phyloP scores from a whole-genome alignment of 2,888 invertebrate species.

The Ochlodes sylvanus region DNA sequence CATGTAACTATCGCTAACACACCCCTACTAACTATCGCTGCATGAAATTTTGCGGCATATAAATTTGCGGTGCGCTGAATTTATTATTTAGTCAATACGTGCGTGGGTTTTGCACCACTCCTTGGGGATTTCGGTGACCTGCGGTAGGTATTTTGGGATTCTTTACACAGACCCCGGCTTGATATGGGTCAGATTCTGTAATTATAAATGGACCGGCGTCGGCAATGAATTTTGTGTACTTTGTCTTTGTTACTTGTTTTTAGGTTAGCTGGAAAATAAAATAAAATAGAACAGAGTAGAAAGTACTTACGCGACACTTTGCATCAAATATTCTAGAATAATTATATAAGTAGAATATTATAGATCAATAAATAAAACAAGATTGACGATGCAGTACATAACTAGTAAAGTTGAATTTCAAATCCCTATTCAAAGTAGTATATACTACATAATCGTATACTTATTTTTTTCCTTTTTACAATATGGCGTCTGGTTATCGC shows the following conservation, averaged over 20 bases:
- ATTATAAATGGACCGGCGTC: conserved; percentile 57
- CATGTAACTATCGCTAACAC: too few species aligned
- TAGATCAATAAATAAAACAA: too few species aligned
- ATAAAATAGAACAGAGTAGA: conserved; percentile 12
- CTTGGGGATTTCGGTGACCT: conserved; percentile 48
- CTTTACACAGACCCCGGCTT: conserved; percentile 53
- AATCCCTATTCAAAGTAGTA: too few species aligned
- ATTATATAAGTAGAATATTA: too few species aligned
- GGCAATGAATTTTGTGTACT: conserved; percentile 31
- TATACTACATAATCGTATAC: too few species aligned
- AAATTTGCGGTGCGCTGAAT: conserved; percentile 46
- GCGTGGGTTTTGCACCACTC: conserved; percentile 49
- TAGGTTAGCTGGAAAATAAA: conserved; percentile 24
- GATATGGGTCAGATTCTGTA: conserved; percentile 51
- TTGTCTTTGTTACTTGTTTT: conserved; percentile 23
- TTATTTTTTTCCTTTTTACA: too few species aligned
- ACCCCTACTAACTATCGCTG: conserved; percentile 21
- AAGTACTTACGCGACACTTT: too few species aligned
- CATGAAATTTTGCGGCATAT: conserved; percentile 41
- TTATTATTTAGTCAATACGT: conserved; percentile 56
- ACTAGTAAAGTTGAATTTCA: too few species aligned
- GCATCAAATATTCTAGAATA: too few species aligned
- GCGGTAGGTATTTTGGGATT: conserved; percentile 54
- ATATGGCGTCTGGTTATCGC: too few species aligned
- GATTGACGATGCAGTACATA: too few species aligned